A percentile compares a stretch with the other conserved stretches of the same genome.
Conservation (phyloP, 2,888 invertebrate species). For the Habrosyne pyritoides region DNA sequence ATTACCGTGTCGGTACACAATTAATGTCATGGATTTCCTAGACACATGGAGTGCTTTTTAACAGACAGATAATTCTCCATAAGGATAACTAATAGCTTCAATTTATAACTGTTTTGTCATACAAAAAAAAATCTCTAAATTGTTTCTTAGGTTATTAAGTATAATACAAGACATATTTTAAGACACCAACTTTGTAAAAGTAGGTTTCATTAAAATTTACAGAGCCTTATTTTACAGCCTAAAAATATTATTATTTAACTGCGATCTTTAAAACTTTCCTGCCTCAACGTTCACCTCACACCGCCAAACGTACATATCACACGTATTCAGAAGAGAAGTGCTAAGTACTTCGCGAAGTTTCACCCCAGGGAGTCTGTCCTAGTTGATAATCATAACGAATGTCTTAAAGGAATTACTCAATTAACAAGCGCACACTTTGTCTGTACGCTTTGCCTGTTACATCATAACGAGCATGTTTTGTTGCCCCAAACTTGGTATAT, state of each 20-base stretch:
- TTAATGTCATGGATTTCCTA: too few relatives aligned
- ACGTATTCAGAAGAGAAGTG: conserved; percentile 53
- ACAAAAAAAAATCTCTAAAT: too few relatives aligned
- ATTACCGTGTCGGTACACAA: too few relatives aligned
- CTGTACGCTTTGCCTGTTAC: neutral
- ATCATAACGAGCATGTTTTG: conserved; percentile 1
- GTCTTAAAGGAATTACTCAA: conserved; percentile 67
- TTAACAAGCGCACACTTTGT: conserved; percentile 51
- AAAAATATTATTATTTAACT: neutral
- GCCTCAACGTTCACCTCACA: conserved; percentile 32
- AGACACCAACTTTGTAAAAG: too few relatives aligned
- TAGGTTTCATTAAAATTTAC: too few relatives aligned
- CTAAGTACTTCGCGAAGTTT: conserved; percentile 59
- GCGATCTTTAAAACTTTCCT: conserved; percentile 17
- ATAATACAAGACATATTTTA: too few relatives aligned
- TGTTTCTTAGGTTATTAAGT: too few relatives aligned
- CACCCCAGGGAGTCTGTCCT: conserved; percentile 50
- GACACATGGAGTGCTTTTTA: too few relatives aligned
- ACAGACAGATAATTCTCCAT: too few relatives aligned
- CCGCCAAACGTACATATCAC: conserved; percentile 38
- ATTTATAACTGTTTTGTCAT: too few relatives aligned
- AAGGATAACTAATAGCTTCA: too few relatives aligned
- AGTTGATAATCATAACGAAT: conserved; percentile 68
- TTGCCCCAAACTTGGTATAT: neutral
- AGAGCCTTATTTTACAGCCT: neutral